Evolutionary conservation across 2,113 vertebrate species (phyloP), one percentile per base, ranked within the genome.

Genomic region (Chaetodon auriga): DNA sequence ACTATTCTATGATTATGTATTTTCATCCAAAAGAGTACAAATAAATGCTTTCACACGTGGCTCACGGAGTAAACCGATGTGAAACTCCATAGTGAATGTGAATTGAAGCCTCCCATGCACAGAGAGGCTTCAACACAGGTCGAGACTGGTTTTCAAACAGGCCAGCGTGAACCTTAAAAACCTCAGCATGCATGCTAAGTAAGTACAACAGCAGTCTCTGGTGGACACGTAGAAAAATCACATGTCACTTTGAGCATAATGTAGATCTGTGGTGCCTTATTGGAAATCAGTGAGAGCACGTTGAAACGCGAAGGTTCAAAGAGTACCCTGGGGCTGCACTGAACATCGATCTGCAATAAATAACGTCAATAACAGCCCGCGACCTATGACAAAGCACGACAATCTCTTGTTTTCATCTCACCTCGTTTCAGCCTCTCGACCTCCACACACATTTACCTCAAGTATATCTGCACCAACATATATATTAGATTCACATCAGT

Each of bases 91-190:
- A 86, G 85, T 86, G 87, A 79, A 82, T 87, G 75, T 92, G 90
- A 86, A 94, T 93, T 90, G 92, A 94, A 93, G 91, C 91, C 93
- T 94, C 94, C 91, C 93, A 95, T 94, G 94, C 94, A 95, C 94
- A 94, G 94, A 95, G 93, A 93, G 91, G 91, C 80, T 93, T 80
- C 93, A 94, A 93, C 93, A 91, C 91, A 92, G 91, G 90, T 91
- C 89, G 68, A 89, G 92, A 89, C 75, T 88, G 92, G 90, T 93
- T 93, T 86, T 81, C 83, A 90, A 92, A 92, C 91, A 93, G 93
- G 92, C 89, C 92, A 91, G 86, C 55, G 70, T 63, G 81, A 85
- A 84, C 71, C 78, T 74, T 55, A 38, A 78, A 85, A 84, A 80
- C 87, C 83, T 89, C 90, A 84, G 90, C 88, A 88, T 87, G 90